Base-by-base conservation (phyloP, 1,140 invertebrate genomes). In the Aphidius gifuensis region DNA sequence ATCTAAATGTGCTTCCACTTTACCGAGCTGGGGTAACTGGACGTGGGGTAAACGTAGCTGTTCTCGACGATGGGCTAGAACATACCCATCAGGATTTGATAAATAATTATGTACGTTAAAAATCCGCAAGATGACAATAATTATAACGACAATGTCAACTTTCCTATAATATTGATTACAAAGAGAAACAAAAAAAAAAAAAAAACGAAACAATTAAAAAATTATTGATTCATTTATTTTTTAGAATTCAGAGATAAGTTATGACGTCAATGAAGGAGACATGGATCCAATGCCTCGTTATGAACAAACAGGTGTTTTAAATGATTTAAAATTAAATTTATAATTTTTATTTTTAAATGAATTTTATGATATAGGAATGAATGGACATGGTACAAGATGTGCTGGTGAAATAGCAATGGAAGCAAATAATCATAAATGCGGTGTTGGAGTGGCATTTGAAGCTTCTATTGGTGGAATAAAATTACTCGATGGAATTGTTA, bases 401-500 rank as follows among this genome's bases (percentile, higher is more conserved):
- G 92, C 92, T 21, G 92, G 92, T 45, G 92, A 93, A 80, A 87
- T 93, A 63, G 91, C 91, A 5, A 93, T 93, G 89, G 84, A 85
- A 21, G 92, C 92, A 6, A 92, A 94, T 74, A 96, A 95, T 77
- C 75, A 76, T 7, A 91, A 92, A 72, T 95, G 93, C 73, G 92
- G 92, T 6, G 92, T 95, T 32, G 93, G 93, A 44, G 85, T 95
- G 46, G 92, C 92, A 9, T 94, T 87, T 77, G 88, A 90, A 64
- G 85, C 91, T 0, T 86, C 82, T 71, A 86, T 94, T 65, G 92
- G 92, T 68, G 94, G 92, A 64, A 87, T 97, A 6, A 88, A 94
- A 66, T 89, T 98, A 84, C 84, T 98, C 62, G 95, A 97, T 76
- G 95, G 94, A 6, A 82, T 88, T 65, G 90, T 96, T n/a, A 93